These are phyloP conservation scores for Styela plicata DNA, from an alignment of 23 tunicate genomes.

Conservation along the genomic window DNA sequence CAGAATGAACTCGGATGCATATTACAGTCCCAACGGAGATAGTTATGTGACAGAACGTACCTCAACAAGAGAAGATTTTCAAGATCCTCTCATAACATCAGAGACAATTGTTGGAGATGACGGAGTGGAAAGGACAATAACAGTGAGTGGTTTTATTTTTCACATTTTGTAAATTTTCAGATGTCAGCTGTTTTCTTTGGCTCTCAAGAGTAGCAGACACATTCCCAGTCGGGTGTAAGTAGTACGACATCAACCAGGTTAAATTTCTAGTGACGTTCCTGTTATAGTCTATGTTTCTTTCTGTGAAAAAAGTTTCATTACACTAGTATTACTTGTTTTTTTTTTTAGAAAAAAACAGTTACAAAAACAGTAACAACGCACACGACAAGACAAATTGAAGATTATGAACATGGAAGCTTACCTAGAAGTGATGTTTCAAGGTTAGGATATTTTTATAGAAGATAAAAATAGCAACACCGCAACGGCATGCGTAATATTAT, in stretches of 20 bases:
- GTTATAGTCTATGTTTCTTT: no score
- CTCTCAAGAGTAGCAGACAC: no score
- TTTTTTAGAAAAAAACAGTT: slow-evolving; percentile 68
- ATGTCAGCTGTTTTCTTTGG: no score
- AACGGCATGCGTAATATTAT: no score
- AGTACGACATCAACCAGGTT: not conserved
- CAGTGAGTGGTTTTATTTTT: slow-evolving; percentile 40
- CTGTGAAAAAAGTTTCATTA: no score
- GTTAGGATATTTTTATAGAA: no score
- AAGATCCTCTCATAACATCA: slow-evolving; percentile 68
- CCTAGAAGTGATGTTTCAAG: slow-evolving; percentile 19
- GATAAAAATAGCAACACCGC: no score
- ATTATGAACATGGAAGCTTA: slow-evolving; percentile 12
- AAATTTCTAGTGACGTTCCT: not conserved
- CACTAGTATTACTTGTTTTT: not conserved
- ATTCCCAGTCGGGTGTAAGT: no score
- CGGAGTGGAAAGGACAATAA: slow-evolving; percentile 85
- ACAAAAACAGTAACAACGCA: slow-evolving; percentile 82
- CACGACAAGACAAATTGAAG: slow-evolving; percentile 27
- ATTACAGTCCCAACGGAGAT: slow-evolving; percentile 43
- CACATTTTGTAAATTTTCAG: no score
- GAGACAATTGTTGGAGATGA: slow-evolving; percentile 73
- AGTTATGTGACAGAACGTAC: slow-evolving; percentile 21
- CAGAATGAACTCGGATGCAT: slow-evolving; percentile 25
- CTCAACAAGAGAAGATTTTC: slow-evolving; percentile 53